Evolutionary conservation across 2,113 vertebrate genomes (phyloP).

Genomic region (Plotosus lineatus): DNA sequence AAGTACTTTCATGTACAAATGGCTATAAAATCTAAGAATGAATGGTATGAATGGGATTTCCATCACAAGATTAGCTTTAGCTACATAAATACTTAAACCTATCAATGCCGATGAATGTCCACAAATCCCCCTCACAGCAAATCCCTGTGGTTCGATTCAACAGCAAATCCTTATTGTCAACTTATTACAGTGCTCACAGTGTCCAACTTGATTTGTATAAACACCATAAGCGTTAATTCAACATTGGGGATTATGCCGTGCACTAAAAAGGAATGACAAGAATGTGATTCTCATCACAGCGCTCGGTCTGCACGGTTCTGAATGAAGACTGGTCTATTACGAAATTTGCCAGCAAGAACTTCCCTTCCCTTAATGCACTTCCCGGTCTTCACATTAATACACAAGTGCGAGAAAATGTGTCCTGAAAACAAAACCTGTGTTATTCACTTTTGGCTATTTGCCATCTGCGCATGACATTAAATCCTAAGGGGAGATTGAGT

Average conservation of each 20-base stretch:
- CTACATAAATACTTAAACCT: constrained; percentile 4
- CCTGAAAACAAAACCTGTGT: background rate
- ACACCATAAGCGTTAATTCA: constrained; percentile 30
- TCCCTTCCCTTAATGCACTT: constrained; percentile 10
- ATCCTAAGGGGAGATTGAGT: background rate
- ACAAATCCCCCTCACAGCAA: constrained; percentile 7
- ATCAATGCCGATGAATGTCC: background rate
- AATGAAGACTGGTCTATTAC: background rate
- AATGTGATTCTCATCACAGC: constrained; percentile 46
- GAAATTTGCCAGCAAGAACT: background rate
- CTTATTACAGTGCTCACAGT: constrained; percentile 21
- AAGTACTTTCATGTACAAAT: background rate
- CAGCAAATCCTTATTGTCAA: background rate
- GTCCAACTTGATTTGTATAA: constrained; percentile 20
- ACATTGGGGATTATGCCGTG: constrained; percentile 18
- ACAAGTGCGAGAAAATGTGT: background rate
- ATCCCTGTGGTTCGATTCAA: background rate
- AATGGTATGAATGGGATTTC: background rate
- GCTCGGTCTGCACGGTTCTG: constrained; percentile 53
- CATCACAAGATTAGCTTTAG: background rate
- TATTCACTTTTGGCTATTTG: background rate
- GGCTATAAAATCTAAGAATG: background rate
- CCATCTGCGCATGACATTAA: background rate
- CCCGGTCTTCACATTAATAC: background rate
- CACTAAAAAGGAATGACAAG: constrained; percentile 4